phyloP scores from a whole-genome alignment of 2,113 vertebrate genomes.

The Erythrocercus mccallii region DNA sequence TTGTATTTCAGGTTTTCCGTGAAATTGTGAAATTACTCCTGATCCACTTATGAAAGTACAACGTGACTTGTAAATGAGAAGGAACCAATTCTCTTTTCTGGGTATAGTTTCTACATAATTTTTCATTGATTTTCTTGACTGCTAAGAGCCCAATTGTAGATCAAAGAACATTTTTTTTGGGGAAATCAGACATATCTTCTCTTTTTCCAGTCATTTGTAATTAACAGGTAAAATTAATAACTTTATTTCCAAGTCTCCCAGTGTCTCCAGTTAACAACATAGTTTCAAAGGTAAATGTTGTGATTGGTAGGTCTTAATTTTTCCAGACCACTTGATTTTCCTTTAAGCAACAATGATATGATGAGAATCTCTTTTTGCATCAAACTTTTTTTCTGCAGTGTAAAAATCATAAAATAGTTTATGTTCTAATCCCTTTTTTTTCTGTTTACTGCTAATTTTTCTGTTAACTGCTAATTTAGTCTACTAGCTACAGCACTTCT shows the following conservation, averaged over 20 bases:
- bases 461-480: background rate
- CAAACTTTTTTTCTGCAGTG: background rate
- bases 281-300: background rate
- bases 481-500: background rate
- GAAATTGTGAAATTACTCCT: background rate
- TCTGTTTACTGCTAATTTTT: background rate
- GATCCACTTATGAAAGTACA: background rate
- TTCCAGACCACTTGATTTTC: background rate
- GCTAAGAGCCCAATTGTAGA: background rate
- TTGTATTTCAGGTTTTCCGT: background rate
- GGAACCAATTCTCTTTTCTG: background rate
- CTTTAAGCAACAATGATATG: background rate
- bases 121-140: background rate
- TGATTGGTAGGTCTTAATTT: background rate
- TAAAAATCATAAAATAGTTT: background rate
- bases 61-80: background rate
- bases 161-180: background rate
- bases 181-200: background rate
- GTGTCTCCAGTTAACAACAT: rapidly evolving
- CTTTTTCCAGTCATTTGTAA: background rate
- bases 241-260: background rate
- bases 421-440: background rate
- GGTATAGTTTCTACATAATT: background rate
- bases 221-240: background rate
- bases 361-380: background rate